phyloP scores from a whole-genome alignment of 2,797 vertebrate genomes.

The Antrozous pallidus region DNA sequence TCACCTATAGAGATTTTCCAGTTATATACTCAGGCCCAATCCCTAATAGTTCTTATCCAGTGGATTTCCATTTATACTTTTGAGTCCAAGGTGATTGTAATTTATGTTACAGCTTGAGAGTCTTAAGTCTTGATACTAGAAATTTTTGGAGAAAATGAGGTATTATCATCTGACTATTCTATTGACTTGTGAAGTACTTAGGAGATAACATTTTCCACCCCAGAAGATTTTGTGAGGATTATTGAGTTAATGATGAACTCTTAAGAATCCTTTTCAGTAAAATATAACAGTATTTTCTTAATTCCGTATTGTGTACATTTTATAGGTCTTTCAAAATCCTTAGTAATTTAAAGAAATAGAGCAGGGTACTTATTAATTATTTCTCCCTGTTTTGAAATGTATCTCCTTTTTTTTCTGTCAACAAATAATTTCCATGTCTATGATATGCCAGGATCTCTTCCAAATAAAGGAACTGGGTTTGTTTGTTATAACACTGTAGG shows the following conservation, averaged over 20 bases:
- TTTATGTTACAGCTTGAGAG: not conserved
- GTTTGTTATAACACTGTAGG: not conserved
- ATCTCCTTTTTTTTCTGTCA: constrained; percentile 30
- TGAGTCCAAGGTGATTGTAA: not conserved
- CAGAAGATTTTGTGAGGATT: not conserved
- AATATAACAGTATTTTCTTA: not conserved
- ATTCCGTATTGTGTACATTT: not conserved
- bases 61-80: not conserved
- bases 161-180: not conserved
- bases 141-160: constrained; percentile 2
- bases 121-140: not conserved
- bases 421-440: not conserved
- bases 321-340: not conserved
- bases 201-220: not conserved
- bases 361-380: not conserved
- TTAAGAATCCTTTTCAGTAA: constrained; percentile 12
- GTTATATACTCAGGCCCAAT: not conserved
- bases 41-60: not conserved
- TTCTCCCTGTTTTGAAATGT: constrained; percentile 30
- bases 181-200: not conserved
- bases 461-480: constrained; percentile 19
- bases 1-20: not conserved
- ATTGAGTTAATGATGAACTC: not conserved
- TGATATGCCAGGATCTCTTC: not conserved
- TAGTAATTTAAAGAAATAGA: not conserved